Base-by-base conservation (phyloP, 2,888 invertebrate genomes). In the Monoplex corrugatus region DNA sequence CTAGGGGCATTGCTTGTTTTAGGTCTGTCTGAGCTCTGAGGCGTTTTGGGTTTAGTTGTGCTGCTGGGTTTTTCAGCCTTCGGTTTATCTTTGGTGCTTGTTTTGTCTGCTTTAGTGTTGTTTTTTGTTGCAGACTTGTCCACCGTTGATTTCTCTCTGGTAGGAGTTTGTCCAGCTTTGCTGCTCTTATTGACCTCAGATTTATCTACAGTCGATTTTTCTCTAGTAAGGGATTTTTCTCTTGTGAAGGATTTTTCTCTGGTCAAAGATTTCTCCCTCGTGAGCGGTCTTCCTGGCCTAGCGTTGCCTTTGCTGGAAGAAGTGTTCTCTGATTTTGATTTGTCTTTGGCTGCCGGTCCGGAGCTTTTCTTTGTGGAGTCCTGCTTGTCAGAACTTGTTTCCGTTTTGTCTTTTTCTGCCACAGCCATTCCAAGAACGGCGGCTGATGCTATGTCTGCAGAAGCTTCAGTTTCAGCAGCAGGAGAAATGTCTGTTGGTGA, bases 101-200 rank as follows among this genome's bases (percentile, higher is more conserved):
- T 23, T 16, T 78, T 43, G 28, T 13, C 28, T 43, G 19, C 3
- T 19, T 78, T 78, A 8, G 23, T 43, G 78, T 40, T 78, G 32
- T 43, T 78, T 23, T 78, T 78, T 5, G 23, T 28, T 57, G 68
- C n/a, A n/a, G 68, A 2, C 8, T 68, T 68, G 3, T 6, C 68
- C 68, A 68, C 23, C 6, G 68, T 68, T 23, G 68, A 68, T 68
- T 78, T 78, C n/a, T 78, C 43, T 40, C 28, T 78, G 78, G 78
- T 0, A 3, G 78, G 78, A 78, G 78, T 19, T 13, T 40, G 40
- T 19, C 38, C 6, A 23, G 40, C 40, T 32, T 78, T 78, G 5
- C 5, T 43, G 23, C 43, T 40, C 23, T 6, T 78, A 5, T 78
- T 78, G 78, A n/a, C 28, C 3, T 40, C 78, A 0, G 78, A 2